Base-by-base conservation (phyloP, 2,113 vertebrate genomes). In the Anhinga anhinga region DNA sequence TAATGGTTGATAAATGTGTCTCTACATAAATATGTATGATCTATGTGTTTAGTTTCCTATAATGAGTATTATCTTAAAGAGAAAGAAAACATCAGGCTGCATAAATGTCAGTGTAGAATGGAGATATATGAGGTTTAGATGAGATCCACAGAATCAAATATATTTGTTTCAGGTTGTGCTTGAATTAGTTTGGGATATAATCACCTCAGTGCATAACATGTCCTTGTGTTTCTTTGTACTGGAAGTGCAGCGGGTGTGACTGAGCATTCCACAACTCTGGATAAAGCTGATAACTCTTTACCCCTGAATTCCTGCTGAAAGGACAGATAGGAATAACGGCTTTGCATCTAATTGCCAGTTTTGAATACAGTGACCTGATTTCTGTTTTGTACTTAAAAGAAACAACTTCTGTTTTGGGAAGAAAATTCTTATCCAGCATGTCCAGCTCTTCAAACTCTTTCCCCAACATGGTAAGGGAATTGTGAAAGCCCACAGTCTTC, bases 61-160 rank as follows among this genome's bases (percentile, higher is more conserved):
- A 74, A 91, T 65, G 42, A 76, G 27, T 63, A 86, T 67, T 92
- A 91, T 85, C 86, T 92, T 73, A 82, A 92, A 88, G n/a, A 92
- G 36, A 83, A 87, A 73, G 36, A 72, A 80, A 95, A 77, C 36
- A 96, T 92, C 38, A 90, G 21, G 17, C 44, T 10, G 4, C 56
- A 88, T 69, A 90, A 91, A 85, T 71, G 63, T 70, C 82, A 83
- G 34, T 21, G 63, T 67, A 71, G 45, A 95, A 95, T 53, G n/a
- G 63, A 95, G 58, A 96, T 88, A 62, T 7, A 72, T 53, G 74
- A 77, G 55, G 13, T 73, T 96, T 85, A 91, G 76, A 85, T 81
- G 78, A 61, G 38, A 92, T 55, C 40, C 29, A 34, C 10, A 79
- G 30, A 85, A 90, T 25, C 27, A 88, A 66, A 79, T 62, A 44